Base-by-base conservation (phyloP, 2,888 invertebrate species). In the Cheilosia pagana region DNA sequence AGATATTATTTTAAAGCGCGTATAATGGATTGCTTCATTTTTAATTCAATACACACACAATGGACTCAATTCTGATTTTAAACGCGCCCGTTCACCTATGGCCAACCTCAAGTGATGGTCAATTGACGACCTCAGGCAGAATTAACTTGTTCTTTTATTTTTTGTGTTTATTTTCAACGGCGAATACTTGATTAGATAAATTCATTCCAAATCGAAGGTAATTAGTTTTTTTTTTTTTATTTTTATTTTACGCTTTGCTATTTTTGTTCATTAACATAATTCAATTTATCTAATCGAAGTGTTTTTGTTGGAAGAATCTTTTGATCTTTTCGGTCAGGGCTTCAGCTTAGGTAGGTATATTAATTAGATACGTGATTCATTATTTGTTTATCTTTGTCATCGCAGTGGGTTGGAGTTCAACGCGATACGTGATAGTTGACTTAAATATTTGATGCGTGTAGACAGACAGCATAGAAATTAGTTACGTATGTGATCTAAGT, bases 51-150 rank as follows among this genome's bases (percentile, higher is more conserved):
- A 3, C 35, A 12, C 35, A 35, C 3, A 12, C 12, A 25, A 3
- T 25, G 25, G n/a, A 25, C 45, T 16, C 12, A 35, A 74, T 74
- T 74, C 35, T 31, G 35, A 45, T 55, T 65, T 65, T 8, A 62
- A 71, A 25, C 19, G 70, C 70, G 70, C 70, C 70, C 62, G 55
- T 62, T 77, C 70, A 78, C 70, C 35, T 62, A n/a, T n/a, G 62
- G 39, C 3, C 65, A 59, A 65, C 78, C 65, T 52, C 71, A 78
- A 59, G 16, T 16, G 72, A 78, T 50, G 71, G 78, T 35, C 78
- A 72, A 57, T 19, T 23, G 63, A 10, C 45, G 74, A 55, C 74
- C 74, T 63, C 45, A 52, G 39, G 71, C 71, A n/a, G n/a, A 57
- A 45, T 52, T 65, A 52, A 19, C 39, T 39, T 68, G 8, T 31